Evolutionary conservation across 2,888 invertebrate species (phyloP), one percentile per base, ranked within the genome.

Genomic region (Gari tellinella): DNA sequence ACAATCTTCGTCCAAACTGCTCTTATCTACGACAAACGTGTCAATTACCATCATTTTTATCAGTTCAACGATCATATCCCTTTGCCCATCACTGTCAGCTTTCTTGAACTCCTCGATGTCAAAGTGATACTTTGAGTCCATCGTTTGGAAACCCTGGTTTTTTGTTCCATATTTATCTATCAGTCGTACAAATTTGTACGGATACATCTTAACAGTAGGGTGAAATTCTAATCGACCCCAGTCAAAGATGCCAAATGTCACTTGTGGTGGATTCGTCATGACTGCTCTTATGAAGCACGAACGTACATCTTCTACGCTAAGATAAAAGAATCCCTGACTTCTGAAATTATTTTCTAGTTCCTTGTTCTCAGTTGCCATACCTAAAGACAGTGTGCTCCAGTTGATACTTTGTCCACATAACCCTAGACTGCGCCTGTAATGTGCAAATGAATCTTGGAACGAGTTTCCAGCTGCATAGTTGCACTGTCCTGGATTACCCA

Each of bases 381-480:
- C 86, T 8, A 86, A 65, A 51, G 68, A 73, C 4, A 88, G 72
- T 8, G 85, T 76, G n/a, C 87, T 86, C 88, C 87, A 88, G 57
- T 87, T 86, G 14, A 88, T 86, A 23, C 72, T 68, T 66, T 86
- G 85, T 1, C 75, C 87, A 1, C 81, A 41, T 1, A 84, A 60
- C 4, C 82, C 83, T 17, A 66, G 46, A 15, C 56, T 40, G 19
- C 81, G 65, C 12, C 88, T 75, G 63, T 81, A 85, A 46, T 76
- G 69, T 5, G 83, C 84, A 17, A 88, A 58, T 0, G 83, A 63
- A 57, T 88, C 88, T 63, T 83, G 68, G 53, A 88, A 88, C 3
- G 82, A 75, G 51, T 87, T 87, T 15, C 77, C 87, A 10, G 86
- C 86, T 3, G 85, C 86, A 65, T 88, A 86, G 61, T 81, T 85